phyloP scores from a whole-genome alignment of 2,113 vertebrate species.

The Percina caprodes region DNA sequence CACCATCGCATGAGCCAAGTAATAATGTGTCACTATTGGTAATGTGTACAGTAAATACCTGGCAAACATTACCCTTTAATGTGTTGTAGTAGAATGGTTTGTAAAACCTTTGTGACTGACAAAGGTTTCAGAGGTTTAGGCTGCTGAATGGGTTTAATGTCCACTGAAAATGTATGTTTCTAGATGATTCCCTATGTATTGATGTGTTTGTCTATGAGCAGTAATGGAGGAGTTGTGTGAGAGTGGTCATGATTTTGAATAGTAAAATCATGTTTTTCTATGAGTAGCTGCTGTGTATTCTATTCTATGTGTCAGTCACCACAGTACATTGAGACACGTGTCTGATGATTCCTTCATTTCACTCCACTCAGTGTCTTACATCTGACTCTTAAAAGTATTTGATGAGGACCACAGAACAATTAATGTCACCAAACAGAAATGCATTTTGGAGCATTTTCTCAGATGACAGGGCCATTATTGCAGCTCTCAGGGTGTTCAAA shows the following conservation, averaged over 20 bases:
- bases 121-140: background rate
- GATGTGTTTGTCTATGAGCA: background rate
- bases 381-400: slow-evolving; percentile 20
- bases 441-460: slow-evolving; percentile 6
- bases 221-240: background rate
- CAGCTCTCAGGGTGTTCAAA: background rate
- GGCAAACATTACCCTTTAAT: slow-evolving; percentile 31
- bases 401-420: slow-evolving; percentile 9
- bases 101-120: background rate
- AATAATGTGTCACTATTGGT: slow-evolving; percentile 56
- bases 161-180: background rate
- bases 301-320: slow-evolving; percentile 11
- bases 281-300: background rate
- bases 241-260: background rate
- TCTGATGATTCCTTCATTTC: background rate
- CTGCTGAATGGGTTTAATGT: background rate
- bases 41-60: slow-evolving; percentile 62
- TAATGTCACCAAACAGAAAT: slow-evolving; percentile 39
- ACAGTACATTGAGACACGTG: background rate
- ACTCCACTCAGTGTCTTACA: slow-evolving; percentile 13
- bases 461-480: background rate
- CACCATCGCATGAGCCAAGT: slow-evolving; percentile 55
- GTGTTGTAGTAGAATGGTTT: slow-evolving; percentile 14
- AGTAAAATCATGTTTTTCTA: slow-evolving; percentile 1
- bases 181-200: background rate